Percentiles rank a stretch among this genome's conserved stretches.
These are phyloP conservation scores for cat (Felis catus) DNA, from an alignment of 2,113 vertebrate genomes.

Conservation along the genomic window F.catus_Fca126_mat1.0 CM031412.1:224534001-224534500, in stretches of 20 bases:
- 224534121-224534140: not conserved
- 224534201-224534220: not conserved
- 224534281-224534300: not conserved
- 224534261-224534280: not conserved
- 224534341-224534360: not conserved
- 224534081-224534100: not conserved
- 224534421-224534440: constrained; percentile 15
- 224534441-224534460: not conserved
- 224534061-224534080: not conserved
- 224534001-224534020: not conserved
- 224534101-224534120: not conserved
- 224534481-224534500: constrained; percentile 13
- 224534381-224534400: constrained; percentile 7
- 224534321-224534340: constrained; percentile 20
- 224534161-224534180: not conserved
- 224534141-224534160: not conserved
- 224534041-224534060: not conserved
- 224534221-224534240: not conserved
- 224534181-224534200: not conserved
- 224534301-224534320: constrained; percentile 13
- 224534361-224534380: constrained; percentile 37
- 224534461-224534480: not conserved
- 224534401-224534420: constrained; percentile 30
- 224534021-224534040: not conserved
- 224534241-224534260: constrained; percentile 38